A percentile compares a stretch with the other conserved stretches of the same genome.
phyloP scores from a whole-genome alignment of 1,140 invertebrate species.

The Euura lappo region DNA sequence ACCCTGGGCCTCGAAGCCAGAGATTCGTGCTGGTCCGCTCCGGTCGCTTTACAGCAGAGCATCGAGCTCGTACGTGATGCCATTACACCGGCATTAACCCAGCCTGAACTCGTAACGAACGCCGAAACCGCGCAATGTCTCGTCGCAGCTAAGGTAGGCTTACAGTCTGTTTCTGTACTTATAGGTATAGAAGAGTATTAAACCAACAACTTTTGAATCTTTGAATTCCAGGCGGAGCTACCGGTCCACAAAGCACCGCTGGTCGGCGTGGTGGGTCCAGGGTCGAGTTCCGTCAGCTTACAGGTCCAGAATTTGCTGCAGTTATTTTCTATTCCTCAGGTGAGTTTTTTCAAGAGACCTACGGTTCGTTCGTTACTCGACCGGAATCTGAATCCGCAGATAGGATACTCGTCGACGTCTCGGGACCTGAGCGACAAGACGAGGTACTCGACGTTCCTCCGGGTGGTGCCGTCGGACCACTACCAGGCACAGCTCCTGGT shows the following conservation, averaged over 20 bases:
- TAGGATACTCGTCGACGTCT: constrained; percentile 82
- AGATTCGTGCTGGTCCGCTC: constrained; percentile 83
- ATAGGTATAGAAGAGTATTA: not conserved
- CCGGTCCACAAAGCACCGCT: constrained; percentile 61
- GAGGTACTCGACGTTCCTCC: constrained; percentile 79
- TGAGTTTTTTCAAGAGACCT: too few relatives aligned
- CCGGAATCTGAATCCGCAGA: constrained; percentile 47
- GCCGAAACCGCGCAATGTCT: constrained; percentile 30
- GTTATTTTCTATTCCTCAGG: constrained; percentile 67
- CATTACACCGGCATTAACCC: constrained; percentile 58
- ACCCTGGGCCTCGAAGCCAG: constrained; percentile 78
- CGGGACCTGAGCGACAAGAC: constrained; percentile 80
- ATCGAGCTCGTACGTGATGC: constrained; percentile 77
- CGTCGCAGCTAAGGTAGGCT: constrained; percentile 10
- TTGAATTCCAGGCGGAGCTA: constrained; percentile 26
- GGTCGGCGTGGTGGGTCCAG: constrained; percentile 75
- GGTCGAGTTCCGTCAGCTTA: constrained; percentile 71
- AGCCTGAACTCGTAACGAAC: constrained; percentile 28
- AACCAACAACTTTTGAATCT: not conserved
- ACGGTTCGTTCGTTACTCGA: too few relatives aligned
- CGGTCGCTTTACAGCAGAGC: constrained; percentile 79
- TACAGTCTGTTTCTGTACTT: too few relatives aligned
- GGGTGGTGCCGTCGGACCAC: constrained; percentile 83
- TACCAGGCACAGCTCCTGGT: constrained; percentile 81
- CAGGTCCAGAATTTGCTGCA: constrained; percentile 83